Base-by-base conservation (phyloP, 2,888 invertebrate genomes). In the Tetropium fuscum region DNA sequence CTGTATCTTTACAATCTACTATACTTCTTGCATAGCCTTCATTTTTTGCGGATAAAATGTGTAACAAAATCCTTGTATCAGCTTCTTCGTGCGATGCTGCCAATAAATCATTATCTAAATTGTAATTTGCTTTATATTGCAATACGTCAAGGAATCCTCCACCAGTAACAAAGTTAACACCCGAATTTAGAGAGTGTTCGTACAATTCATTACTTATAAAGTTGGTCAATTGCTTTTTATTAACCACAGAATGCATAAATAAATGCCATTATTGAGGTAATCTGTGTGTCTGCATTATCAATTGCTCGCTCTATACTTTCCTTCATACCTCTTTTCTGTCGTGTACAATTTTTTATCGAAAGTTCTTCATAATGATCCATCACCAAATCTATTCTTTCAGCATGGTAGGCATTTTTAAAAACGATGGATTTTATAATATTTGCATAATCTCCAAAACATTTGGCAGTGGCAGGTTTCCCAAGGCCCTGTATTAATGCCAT, bases 241-340 rank as follows among this genome's bases (percentile, higher is more conserved):
- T 66, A 30, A 38, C 45, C 7, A 51, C 18, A 2, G 60, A 63
- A 54, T 65, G 58, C 10, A 65, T 63, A 38, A 60, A 65, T 22
- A 57, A 38, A 40, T 64, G 53, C 61, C 63, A 66, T 30, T 66
- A 56, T 32, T 61, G 61, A 4, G 60, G 66, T 32, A 66, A 44
- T 10, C n/a, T 32, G 1, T 32, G 40, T 36, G 38, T 40, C 27
- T 1, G 20, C 11, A 32, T 15, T 27, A 18, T 47, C 27, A 6
- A 47, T 47, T 8, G 19, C 11, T 10, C 44, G 25, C 5, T 43
- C 13, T 43, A 43, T 18, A 20, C 32, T 30, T n/a, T 47, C 15
- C 19, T 20, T 4, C 3, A 22, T 1, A 13, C 6, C 20, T 19
- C 34, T 47, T 25, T 47, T 47, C 1, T 6, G 4, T 11, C 34